These are phyloP conservation scores for Lanistes nyassanus DNA, from an alignment of 1,140 invertebrate genomes.

Conservation along the genomic window DNA sequence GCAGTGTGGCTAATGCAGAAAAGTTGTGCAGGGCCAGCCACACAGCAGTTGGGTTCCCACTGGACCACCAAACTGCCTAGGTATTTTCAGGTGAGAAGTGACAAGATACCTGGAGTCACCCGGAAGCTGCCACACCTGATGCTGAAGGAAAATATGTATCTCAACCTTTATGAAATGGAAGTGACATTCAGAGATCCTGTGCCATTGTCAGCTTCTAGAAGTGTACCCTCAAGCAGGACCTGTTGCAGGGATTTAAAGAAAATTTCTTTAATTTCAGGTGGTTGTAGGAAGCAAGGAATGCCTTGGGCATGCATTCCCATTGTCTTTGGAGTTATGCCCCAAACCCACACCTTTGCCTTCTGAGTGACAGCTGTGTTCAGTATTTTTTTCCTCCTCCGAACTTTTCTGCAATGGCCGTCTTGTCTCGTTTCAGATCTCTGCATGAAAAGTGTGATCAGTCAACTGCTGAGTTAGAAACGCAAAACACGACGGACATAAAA, in stretches of 20 bases:
- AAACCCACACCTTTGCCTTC: constrained; percentile 7
- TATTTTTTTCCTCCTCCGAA: constrained; percentile 23
- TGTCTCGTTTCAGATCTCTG: constrained; percentile 53
- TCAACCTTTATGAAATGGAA: too few species aligned
- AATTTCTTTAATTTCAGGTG: too few species aligned
- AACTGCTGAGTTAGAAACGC: constrained; percentile 55
- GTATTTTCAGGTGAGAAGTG: too few species aligned
- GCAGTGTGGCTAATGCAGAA: constrained; percentile 44
- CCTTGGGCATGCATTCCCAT: not conserved
- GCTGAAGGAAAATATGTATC: too few species aligned
- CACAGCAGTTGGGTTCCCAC: not conserved
- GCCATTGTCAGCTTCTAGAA: too few species aligned
- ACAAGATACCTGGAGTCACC: too few species aligned
- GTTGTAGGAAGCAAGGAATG: too few species aligned
- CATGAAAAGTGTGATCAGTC: constrained; percentile 57
- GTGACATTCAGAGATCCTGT: too few species aligned
- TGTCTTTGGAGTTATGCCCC: constrained; percentile 5
- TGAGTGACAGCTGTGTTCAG: constrained; percentile 4
- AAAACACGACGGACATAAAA: constrained; percentile 54
- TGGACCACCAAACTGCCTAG: too few species aligned
- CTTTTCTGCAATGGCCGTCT: constrained; percentile 52
- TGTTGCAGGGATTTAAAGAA: too few species aligned
- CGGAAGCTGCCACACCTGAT: too few species aligned
- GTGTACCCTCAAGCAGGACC: too few species aligned
- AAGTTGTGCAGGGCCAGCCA: constrained; percentile 23